Evolutionary conservation across 2,888 invertebrate genomes (phyloP).

Genomic region (Coleophora deauratella): DNA sequence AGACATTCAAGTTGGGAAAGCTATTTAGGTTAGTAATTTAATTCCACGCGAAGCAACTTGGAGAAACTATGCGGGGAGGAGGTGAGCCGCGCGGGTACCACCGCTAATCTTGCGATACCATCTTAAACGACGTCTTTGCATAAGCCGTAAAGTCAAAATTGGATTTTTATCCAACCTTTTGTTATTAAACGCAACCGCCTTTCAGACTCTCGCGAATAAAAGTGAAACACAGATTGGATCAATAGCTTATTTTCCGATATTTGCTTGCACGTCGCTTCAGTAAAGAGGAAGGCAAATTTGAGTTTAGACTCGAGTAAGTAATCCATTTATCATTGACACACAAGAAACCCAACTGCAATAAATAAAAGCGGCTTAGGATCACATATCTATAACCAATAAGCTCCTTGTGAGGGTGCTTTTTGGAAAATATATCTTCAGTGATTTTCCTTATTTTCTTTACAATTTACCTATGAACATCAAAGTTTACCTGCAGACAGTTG

Average conservation of each 20-base stretch:
- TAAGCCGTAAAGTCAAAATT: slow-evolving; percentile 44
- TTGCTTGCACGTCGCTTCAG: slow-evolving; percentile 3
- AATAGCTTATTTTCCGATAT: slow-evolving; percentile 1
- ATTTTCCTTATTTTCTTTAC: too few relatives aligned
- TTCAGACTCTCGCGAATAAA: slow-evolving; percentile 22
- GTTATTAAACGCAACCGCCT: slow-evolving; percentile 25
- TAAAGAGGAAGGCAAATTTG: slow-evolving; percentile 1
- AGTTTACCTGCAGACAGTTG: too few relatives aligned
- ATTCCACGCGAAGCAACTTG: slow-evolving; percentile 43
- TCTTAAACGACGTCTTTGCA: slow-evolving; percentile 53
- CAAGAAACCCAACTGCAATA: slow-evolving; percentile 2
- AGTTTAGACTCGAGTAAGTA: slow-evolving; percentile 1
- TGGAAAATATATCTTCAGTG: too few relatives aligned
- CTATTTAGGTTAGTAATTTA: slow-evolving; percentile 57
- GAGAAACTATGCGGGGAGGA: slow-evolving; percentile 40
- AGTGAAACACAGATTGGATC: slow-evolving; percentile 17
- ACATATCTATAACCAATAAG: too few relatives aligned
- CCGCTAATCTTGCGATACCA: slow-evolving; percentile 40
- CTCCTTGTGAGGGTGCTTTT: too few relatives aligned
- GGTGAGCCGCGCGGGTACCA: slow-evolving; percentile 39
- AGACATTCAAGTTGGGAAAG: slow-evolving; percentile 47
- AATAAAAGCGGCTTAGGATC: slow-evolving; percentile 1
- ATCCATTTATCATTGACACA: slow-evolving; percentile 6
- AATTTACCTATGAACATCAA: too few relatives aligned
- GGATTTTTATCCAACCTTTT: slow-evolving; percentile 36